Evolutionary conservation across 2,888 invertebrate genomes (phyloP).

Genomic region (Drosophila pegasa): DNA sequence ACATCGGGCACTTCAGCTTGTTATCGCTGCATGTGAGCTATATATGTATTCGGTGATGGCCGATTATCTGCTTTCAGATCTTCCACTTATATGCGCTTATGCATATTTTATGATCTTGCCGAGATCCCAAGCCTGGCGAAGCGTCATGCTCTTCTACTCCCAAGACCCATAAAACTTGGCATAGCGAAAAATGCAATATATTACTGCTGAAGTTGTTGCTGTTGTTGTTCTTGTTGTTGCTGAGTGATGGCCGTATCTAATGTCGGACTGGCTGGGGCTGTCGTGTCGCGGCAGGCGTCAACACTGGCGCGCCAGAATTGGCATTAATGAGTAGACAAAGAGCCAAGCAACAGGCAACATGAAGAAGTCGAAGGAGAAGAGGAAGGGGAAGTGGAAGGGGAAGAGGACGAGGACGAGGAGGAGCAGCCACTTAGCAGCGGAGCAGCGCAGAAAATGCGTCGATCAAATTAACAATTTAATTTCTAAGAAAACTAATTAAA

Average conservation of each 20-base stretch:
- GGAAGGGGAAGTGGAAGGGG: conserved; percentile 30
- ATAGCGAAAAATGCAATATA: conserved; percentile 15
- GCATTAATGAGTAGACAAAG: conserved; percentile 81
- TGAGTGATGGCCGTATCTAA: conserved; percentile 46
- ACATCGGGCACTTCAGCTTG: neutral
- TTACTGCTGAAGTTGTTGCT: conserved; percentile 1
- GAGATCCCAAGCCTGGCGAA: conserved; percentile 22
- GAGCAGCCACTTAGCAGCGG: conserved; percentile 69
- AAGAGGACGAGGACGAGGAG: conserved; percentile 19
- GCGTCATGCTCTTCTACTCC: conserved; percentile 40
- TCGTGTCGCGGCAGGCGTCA: conserved; percentile 68
- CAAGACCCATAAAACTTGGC: conserved; percentile 47
- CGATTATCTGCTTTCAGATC: conserved; percentile 12
- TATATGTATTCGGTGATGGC: neutral
- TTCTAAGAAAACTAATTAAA: conserved; percentile 84
- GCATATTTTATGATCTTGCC: conserved; percentile 26
- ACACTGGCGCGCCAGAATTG: conserved; percentile 79
- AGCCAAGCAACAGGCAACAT: conserved; percentile 41
- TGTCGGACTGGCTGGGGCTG: conserved; percentile 27
- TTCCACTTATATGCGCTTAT: conserved; percentile 6
- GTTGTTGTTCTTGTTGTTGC: conserved; percentile 1
- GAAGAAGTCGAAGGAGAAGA: conserved; percentile 15
- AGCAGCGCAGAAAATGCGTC: conserved; percentile 73
- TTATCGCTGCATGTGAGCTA: neutral
- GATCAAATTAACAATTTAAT: conserved; percentile 83